phyloP scores from a whole-genome alignment of 2,888 invertebrate genomes.

The Linnaemya vulpina region DNA sequence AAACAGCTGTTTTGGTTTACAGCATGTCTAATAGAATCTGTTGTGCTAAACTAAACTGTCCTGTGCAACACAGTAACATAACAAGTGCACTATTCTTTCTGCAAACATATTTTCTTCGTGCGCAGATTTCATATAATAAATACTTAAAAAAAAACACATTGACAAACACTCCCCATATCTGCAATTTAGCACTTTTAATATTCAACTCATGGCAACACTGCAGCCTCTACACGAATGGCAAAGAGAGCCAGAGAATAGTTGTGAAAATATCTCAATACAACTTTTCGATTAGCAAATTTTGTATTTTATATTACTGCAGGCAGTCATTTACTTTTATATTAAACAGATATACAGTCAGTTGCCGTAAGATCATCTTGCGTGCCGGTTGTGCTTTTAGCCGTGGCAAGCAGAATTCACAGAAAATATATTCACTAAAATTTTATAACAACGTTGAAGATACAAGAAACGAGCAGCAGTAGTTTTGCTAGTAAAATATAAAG shows the following conservation, averaged over 20 bases:
- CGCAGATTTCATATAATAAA: too few relatives aligned
- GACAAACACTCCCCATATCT: too few relatives aligned
- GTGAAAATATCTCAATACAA: conserved; percentile 2
- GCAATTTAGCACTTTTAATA: too few relatives aligned
- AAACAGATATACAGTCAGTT: conserved; percentile 63
- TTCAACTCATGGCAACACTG: too few relatives aligned
- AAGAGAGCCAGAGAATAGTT: conserved; percentile 6
- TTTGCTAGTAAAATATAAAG: not conserved
- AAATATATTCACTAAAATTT: conserved; percentile 8
- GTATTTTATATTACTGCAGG: conserved; percentile 53
- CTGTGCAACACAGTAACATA: too few relatives aligned
- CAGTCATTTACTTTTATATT: conserved; percentile 60
- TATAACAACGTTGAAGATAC: not conserved
- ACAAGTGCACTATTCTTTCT: too few relatives aligned
- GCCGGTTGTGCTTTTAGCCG: conserved; percentile 58
- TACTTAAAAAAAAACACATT: too few relatives aligned
- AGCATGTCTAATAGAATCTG: too few relatives aligned
- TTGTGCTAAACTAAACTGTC: too few relatives aligned
- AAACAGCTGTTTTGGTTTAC: too few relatives aligned
- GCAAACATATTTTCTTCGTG: too few relatives aligned
- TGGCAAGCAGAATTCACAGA: conserved; percentile 11
- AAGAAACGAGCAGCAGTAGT: conserved; percentile 22
- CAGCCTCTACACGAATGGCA: not conserved
- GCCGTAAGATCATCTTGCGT: conserved; percentile 72
- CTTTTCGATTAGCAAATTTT: conserved; percentile 33